Evolutionary conservation across 2,797 vertebrate species (phyloP), one percentile per base, ranked within the genome.

Genomic region (Coregonus ussuriensis): DNA sequence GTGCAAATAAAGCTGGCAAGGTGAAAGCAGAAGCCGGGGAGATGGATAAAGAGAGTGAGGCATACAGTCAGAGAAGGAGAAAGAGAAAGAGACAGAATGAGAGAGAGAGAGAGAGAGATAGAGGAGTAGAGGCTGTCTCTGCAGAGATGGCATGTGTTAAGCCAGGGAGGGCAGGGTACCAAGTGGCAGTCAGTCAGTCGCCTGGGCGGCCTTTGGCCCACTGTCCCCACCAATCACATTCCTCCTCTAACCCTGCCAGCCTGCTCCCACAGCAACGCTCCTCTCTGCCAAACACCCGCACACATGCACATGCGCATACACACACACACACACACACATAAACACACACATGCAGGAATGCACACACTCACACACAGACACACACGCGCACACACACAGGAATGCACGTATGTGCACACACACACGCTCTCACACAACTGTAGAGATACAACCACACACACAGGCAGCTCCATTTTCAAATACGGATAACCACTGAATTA

Each of bases 401-500:
- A 29, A 37, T 13, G 29, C 68, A 53, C 51, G 41, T 47, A 51
- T 63, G 41, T 29, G 9, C 2, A 52, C 80, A 67, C 71, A 66
- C 74, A 82, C 79, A 79, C 15, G 77, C 77, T 72, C 75, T 67
- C 71, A 83, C 77, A 82, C 78, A 74, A 31, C 68, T 6, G 78
- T 75, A 79, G 59, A 41, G 56, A 74, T 76, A 74, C 65, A 25
- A 56, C 13, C 51, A 41, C 53, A 47, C 29, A 59, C 67, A 71
- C 29, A 13, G 21, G 71, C 47, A 77, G 89, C 82, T 90, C 83
- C 86, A 87, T 90, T 91, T 91, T 90, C 89, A 90, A 92, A 92
- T 88, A 90, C 67, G 90, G 89, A 91, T 91, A 92, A 93, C 92
- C 93, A 92, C 92, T 93, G 93, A 94, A 93, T 91, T 91, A 91